These are phyloP conservation scores for Salvelinus namaycush DNA, from an alignment of 2,113 vertebrate species.

Conservation along the genomic window DNA sequence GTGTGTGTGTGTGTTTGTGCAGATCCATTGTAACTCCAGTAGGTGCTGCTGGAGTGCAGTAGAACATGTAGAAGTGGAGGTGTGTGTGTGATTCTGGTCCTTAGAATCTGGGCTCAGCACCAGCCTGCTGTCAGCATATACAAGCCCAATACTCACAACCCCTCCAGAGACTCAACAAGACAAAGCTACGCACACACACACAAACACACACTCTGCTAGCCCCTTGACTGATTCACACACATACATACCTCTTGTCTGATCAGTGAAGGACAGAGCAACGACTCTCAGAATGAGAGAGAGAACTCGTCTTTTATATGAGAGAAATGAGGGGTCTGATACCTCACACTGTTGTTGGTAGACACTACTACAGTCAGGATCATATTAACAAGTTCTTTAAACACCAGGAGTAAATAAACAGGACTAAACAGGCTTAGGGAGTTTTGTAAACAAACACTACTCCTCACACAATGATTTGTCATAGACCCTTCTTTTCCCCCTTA, in stretches of 20 bases:
- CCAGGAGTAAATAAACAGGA: not conserved
- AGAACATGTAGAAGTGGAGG: not conserved
- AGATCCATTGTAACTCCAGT: constrained; percentile 48
- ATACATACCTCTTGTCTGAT: too few species aligned
- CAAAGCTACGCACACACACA: constrained; percentile 46
- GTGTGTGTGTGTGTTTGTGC: not conserved
- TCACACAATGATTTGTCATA: not conserved
- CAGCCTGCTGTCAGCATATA: constrained; percentile 65
- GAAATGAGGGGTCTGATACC: not conserved
- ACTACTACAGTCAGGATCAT: not conserved
- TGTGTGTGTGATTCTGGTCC: constrained; percentile 3
- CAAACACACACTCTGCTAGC: not conserved
- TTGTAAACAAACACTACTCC: not conserved
- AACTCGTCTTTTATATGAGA: not conserved
- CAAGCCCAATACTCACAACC: constrained; percentile 54
- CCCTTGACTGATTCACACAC: not conserved
- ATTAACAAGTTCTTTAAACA: not conserved
- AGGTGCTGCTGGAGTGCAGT: constrained; percentile 70
- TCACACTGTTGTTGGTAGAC: not conserved
- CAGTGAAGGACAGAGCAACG: not conserved
- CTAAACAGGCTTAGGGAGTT: not conserved
- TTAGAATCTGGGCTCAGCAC: constrained; percentile 61
- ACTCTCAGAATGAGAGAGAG: not conserved
- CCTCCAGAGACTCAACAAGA: constrained; percentile 48
- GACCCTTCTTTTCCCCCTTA: not conserved